Conservation (phyloP, 2,888 invertebrate genomes). For the Epirrhoe tristata region DNA sequence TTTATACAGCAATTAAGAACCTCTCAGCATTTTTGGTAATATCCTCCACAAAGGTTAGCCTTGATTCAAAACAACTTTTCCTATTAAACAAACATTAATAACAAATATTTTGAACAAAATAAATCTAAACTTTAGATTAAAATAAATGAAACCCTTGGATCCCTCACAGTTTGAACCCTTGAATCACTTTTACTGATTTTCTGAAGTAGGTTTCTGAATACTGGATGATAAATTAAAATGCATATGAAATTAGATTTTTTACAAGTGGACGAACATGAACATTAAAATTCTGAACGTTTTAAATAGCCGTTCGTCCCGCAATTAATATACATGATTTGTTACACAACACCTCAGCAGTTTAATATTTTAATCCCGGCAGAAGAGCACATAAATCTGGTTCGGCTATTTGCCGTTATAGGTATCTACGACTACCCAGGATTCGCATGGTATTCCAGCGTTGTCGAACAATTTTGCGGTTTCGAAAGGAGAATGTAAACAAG, state of each 20-base stretch:
- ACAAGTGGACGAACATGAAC: conserved; percentile 1
- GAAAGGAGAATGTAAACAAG: conserved; percentile 40
- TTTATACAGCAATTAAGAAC: conserved; percentile 16
- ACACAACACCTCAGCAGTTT: conserved; percentile 43
- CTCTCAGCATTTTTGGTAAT: conserved; percentile 25
- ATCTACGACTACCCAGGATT: conserved; percentile 24
- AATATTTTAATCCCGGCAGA: conserved; percentile 43
- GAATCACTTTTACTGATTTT: conserved; percentile 27
- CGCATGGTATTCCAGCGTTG: conserved; percentile 28
- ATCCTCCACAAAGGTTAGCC: conserved; percentile 38
- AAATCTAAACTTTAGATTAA: conserved; percentile 48
- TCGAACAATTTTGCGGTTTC: conserved; percentile 40
- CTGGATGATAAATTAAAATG: too few species aligned
- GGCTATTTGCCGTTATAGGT: conserved; percentile 31
- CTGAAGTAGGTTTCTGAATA: too few species aligned
- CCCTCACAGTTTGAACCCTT: conserved; percentile 42
- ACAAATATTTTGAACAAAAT: conserved; percentile 46
- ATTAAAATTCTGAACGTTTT: background rate
- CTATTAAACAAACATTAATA: conserved; percentile 46
- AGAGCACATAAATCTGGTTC: conserved; percentile 46
- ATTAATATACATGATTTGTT: conserved; percentile 25
- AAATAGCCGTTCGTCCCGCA: background rate
- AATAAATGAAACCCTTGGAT: conserved; percentile 43
- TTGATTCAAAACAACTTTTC: conserved; percentile 44
- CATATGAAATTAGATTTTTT: conserved; percentile 3